phyloP scores from a whole-genome alignment of 1,140 invertebrate genomes.

The Sogatella furcifera region DNA sequence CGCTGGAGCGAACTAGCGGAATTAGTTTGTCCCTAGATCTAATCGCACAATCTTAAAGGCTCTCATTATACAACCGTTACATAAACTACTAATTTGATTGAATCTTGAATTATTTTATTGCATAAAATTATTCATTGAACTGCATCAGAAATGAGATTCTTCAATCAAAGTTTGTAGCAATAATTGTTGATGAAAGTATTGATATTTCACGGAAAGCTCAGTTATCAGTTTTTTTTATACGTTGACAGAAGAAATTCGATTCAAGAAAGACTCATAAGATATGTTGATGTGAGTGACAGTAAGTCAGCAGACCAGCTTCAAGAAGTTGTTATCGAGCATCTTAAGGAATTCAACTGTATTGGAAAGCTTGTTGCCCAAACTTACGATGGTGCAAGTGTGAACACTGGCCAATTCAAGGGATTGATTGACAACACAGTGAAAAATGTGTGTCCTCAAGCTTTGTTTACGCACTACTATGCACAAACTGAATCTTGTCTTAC shows the following conservation, averaged over 20 bases:
- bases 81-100: no score
- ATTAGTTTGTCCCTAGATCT: no score
- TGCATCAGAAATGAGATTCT: background rate
- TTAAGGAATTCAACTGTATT: background rate
- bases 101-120: no score
- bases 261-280: background rate
- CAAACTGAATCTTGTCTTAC: constrained; percentile 15
- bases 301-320: background rate
- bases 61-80: no score
- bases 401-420: constrained; percentile 12
- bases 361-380: constrained; percentile 11
- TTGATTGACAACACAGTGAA: constrained; percentile 10
- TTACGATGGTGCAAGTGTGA: constrained; percentile 17
- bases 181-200: constrained; percentile 1
- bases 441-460: constrained; percentile 3
- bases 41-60: no score
- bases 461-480: constrained; percentile 22
- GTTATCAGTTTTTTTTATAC: background rate
- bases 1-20: no score
- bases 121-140: no score
- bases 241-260: background rate
- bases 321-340: background rate
- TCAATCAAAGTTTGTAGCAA: background rate
- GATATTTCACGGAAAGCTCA: background rate
- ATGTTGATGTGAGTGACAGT: background rate